Conservation (phyloP, 2,113 vertebrate species). For the Phodopus roborovskii region DNA sequence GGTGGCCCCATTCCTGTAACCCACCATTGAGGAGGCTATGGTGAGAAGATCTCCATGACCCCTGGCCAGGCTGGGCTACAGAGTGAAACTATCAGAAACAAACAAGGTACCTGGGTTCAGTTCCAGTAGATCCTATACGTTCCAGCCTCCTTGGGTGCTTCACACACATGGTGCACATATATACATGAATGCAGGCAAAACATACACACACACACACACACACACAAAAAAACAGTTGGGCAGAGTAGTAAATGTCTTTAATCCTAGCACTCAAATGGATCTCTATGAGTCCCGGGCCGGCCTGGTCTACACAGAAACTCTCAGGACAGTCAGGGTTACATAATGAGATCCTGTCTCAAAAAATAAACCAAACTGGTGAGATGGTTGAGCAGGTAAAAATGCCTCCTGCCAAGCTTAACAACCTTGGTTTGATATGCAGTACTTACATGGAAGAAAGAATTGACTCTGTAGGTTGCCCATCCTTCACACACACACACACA, state of each 20-base stretch:
- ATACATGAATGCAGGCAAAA: background rate
- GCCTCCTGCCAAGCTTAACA: background rate
- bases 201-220: too few species aligned
- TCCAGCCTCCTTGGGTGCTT: background rate
- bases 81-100: background rate
- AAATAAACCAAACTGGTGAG: background rate
- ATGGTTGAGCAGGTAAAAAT: background rate
- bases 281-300: background rate
- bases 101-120: background rate
- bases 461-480: background rate
- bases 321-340: background rate
- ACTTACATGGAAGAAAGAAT: background rate
- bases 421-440: background rate
- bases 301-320: background rate
- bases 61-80: background rate
- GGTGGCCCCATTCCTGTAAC: background rate
- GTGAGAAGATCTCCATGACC: background rate
- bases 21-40: background rate
- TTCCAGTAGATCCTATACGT: background rate
- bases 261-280: background rate
- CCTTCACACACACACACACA: background rate
- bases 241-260: background rate
- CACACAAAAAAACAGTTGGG: background rate
- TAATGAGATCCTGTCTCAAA: background rate
- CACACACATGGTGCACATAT: background rate